Evolutionary conservation across 2,797 vertebrate genomes (phyloP), one percentile per base, ranked within the genome.

Genomic region (Chaenodraco wilsoni): DNA sequence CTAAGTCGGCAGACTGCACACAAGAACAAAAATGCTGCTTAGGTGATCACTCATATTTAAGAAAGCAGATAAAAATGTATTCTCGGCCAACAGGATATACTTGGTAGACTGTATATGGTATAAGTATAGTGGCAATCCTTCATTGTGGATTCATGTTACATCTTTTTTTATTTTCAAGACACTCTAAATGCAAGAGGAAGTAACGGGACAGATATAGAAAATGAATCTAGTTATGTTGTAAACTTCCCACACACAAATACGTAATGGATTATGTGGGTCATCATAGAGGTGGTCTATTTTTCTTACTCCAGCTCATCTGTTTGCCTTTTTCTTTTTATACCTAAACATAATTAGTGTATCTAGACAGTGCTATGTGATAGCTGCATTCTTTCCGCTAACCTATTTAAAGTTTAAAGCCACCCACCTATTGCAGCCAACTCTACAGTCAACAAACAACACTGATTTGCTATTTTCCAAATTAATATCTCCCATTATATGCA

Each of bases 211-310:
- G 9, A 43, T 49, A 63, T 23, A 83, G 62, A 52, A 72, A 81
- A 71, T 78, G 16, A 79, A 82, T 82, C 54, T 60, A 69, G 63
- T 48, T 89, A 71, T 67, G 69, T 72, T 79, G 52, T 80, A 58
- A 86, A 78, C 71, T 73, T 89, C 57, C 64, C 54, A 54, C 57
- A 59, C 65, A 86, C 76, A 80, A 63, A 69, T 82, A 63, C 84
- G 91, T 92, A 90, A 92, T 91, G 85, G 79, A 92, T 92, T 92
- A 92, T 91, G 78, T 94, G 84, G 92, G 91, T 91, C 91, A 91
- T 72, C 84, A 84, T 81, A 74, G 80, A 84, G 87, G 79, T 89
- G 84, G 84, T 90, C 85, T 87, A 90, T 93, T 94, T 92, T 84
- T 93, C 91, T 90, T 92, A 84, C 81, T 90, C 83, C 41, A 79